Base-by-base conservation (phyloP, 2,113 vertebrate species). In the Bufo bufo region DNA sequence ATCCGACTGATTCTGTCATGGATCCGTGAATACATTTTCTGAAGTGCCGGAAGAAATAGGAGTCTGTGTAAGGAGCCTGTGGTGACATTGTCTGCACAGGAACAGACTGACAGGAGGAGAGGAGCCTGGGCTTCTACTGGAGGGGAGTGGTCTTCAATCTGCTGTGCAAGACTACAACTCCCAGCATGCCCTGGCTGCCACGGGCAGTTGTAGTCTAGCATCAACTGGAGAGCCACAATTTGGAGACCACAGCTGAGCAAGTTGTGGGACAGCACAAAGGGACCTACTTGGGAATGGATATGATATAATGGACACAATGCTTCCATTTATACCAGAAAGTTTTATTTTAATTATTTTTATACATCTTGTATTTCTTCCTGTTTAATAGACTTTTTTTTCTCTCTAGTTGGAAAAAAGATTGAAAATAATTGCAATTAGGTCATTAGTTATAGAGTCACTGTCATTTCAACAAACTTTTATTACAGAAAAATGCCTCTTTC, bases 1-100 rank as follows among this genome's bases (percentile, higher is more conserved):
- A 83, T 83, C 47, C 63, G 9, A 3, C 49, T 52, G 82, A 72
- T 43, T 84, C 33, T 85, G 69, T 54, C 75, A 54, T 77, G 75
- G 75, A 77, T 77, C 75, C 6, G 49, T 77, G 47, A 77, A 52
- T 78, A 78, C 50, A 54, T 78, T 54, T 45, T 74, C 33, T 74
- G 17, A 77, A 77, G 47, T 50, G 74, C 74, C 49, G 7, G 74
- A 20, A 77, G 74, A 77, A n/a, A 77, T 77, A 5, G 4, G 74
- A 20, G 74, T 50, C 50, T 19, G 49, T 56, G 77, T 54, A 23
- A n/a, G n/a, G n/a, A 2, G 50, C 77, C 77, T 33, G 50, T 54
- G 77, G 77, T 23, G 49, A 56, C 77, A 78, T 75, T 75, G 72
- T 72, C 6, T 72, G 69, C 3, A 2, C 71, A 4, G 50, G 45